Evolutionary conservation across 2,888 invertebrate genomes (phyloP).

Genomic region (Phrixothrix hirtus): DNA sequence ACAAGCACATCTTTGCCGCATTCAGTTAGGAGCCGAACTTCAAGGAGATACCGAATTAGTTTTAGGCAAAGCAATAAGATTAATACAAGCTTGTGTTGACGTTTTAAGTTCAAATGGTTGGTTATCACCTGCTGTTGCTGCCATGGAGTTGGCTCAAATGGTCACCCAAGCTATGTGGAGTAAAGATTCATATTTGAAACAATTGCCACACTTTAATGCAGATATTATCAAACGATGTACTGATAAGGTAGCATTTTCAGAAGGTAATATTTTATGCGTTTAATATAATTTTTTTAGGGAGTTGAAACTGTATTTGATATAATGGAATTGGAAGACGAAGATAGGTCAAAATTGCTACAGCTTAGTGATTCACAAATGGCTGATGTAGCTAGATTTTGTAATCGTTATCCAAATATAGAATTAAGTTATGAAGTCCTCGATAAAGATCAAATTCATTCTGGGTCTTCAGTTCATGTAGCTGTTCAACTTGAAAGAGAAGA

Average conservation of each 20-base stretch:
- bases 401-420: conserved; percentile 98
- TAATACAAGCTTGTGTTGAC: conserved; percentile 94
- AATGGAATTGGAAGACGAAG: conserved; percentile 92
- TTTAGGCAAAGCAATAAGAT: conserved; percentile 80
- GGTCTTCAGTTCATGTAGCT: conserved; percentile 85
- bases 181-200: conserved; percentile 95
- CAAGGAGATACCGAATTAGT: conserved; percentile 95
- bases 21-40: conserved; percentile 93
- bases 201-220: conserved; percentile 90
- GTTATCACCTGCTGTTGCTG: conserved; percentile 96
- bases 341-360: conserved; percentile 77
- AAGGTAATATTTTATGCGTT: no score
- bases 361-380: conserved; percentile 89
- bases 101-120: conserved; percentile 95
- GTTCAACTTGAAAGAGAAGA: conserved; percentile 96
- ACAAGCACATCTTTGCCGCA: conserved; percentile 93
- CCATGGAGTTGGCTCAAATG: conserved; percentile 99
- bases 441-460: conserved; percentile 76
- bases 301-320: conserved; percentile 95
- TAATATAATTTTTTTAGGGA: conserved; percentile 49
- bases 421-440: conserved; percentile 88
- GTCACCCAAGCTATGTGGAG: conserved; percentile 99
- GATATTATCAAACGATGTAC: conserved; percentile 90
- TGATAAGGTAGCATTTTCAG: conserved; percentile 69
- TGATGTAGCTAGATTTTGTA: conserved; percentile 98